phyloP scores from a whole-genome alignment of 1,140 invertebrate genomes.

The Holcopasites calliopsidis region DNA sequence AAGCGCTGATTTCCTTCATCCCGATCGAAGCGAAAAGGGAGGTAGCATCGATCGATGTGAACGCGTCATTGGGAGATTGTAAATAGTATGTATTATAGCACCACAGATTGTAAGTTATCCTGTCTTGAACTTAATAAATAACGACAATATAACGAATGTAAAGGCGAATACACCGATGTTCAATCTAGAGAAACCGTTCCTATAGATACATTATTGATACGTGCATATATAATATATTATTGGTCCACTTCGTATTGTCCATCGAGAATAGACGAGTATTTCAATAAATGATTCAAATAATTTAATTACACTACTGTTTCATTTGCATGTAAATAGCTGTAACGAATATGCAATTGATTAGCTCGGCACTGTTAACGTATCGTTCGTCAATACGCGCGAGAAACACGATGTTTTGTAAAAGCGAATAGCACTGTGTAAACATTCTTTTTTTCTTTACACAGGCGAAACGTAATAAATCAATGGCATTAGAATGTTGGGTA shows the following conservation, averaged over 20 bases:
- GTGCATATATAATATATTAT: not conserved
- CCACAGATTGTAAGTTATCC: constrained; percentile 72
- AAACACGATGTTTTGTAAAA: too few relatives aligned
- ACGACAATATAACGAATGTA: constrained; percentile 71
- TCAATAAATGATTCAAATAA: constrained; percentile 20
- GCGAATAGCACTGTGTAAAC: too few relatives aligned
- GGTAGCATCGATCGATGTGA: constrained; percentile 28
- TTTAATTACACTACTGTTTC: not conserved
- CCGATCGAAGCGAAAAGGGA: constrained; percentile 25
- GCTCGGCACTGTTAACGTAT: too few relatives aligned
- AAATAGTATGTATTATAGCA: constrained; percentile 75
- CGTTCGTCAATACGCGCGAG: too few relatives aligned
- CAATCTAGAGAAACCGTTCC: constrained; percentile 42
- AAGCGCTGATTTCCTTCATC: constrained; percentile 20
- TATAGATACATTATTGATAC: constrained; percentile 9
- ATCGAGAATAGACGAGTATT: constrained; percentile 22
- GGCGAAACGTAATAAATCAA: not conserved
- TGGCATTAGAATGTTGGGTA: not conserved
- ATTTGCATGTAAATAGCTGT: constrained; percentile 24
- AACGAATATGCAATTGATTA: not conserved
- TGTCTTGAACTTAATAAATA: constrained; percentile 76
- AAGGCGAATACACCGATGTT: constrained; percentile 39
- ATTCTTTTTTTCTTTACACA: not conserved
- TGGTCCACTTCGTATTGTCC: not conserved
- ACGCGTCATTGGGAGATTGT: constrained; percentile 57